phyloP scores from a whole-genome alignment of 2,113 vertebrate species.

The Eptesicus fuscus region DNA sequence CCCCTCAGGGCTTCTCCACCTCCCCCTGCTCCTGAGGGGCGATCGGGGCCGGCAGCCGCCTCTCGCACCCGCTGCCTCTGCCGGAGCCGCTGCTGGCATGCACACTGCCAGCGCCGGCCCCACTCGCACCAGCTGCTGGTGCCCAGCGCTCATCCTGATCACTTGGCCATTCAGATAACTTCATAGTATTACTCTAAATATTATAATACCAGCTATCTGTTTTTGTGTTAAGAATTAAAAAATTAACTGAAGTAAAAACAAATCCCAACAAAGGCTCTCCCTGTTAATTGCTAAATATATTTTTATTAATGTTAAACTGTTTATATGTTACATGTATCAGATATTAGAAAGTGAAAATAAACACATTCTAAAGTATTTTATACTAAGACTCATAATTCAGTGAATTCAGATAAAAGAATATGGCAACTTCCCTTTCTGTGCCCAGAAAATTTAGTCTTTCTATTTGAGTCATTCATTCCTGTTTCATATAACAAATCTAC shows the following conservation, averaged over 20 bases:
- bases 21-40: too few relatives aligned
- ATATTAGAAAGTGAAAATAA: neutral
- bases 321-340: neutral
- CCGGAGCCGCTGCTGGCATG: too few relatives aligned
- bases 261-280: neutral
- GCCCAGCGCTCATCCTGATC: too few relatives aligned
- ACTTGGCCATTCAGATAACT: neutral
- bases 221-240: neutral
- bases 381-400: neutral
- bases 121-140: too few relatives aligned
- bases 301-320: neutral
- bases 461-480: neutral
- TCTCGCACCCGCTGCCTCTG: too few relatives aligned
- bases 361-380: neutral
- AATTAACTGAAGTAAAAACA: neutral
- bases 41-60: too few relatives aligned
- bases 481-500: neutral
- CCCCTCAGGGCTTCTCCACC: too few relatives aligned
- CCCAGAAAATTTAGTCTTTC: neutral
- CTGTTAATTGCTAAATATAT: neutral
- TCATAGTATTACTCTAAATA: neutral
- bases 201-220: neutral
- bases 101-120: too few relatives aligned
- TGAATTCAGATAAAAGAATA: neutral
- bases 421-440: neutral